Evolutionary conservation across 2,113 vertebrate genomes (phyloP), one percentile per base, ranked within the genome.

Genomic region (Holacanthus passer): DNA sequence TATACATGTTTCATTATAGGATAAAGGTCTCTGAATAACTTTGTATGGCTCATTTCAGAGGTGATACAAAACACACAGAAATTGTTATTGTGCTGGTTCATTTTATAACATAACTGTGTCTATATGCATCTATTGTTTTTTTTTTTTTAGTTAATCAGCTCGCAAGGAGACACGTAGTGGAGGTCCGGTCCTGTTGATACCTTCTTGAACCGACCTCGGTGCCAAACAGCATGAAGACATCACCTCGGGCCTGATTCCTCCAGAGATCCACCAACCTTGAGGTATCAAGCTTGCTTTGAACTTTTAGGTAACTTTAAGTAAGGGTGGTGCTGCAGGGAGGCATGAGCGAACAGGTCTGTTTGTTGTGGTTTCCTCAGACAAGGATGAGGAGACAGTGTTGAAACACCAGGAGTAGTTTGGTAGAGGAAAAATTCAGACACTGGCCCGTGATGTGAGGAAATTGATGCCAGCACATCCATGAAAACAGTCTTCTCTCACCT

Each of bases 201-300:
- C 14, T 50, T 50, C 22, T 22, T 68, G n/a, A 45, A 77, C 68
- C 31, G 1, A 53, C 31, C 43, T 45, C 65, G 19, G 22, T 47
- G 39, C 10, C 16, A 31, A 35, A 43, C 19, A 48, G 16, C 53
- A 56, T 1, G 0, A 53, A 72, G 39, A 22, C 1, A 0, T 22
- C 1, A 1, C 32, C 41, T 66, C 2, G 2, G 4, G 0, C 27
- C 1, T 35, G 9, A 11, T 3, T 74, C 5, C 10, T 19, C 60
- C 73, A 27, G 43, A 82, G 2, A 75, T 76, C 9, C 5, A 7
- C 31, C 4, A 17, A 65, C 55, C 48, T 17, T 39, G 10, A 1
- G 31, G n/a, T 47, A 68, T 73, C 73, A 67, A 62, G 27, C 5
- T 66, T 22, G 9, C 22, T 48, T 62, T 41, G n/a, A 72, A 58